A percentile compares a stretch with the other conserved stretches of the same genome.
Evolutionary conservation across 2,888 invertebrate species (phyloP).

Genomic region (Scaeva pyrastri): DNA sequence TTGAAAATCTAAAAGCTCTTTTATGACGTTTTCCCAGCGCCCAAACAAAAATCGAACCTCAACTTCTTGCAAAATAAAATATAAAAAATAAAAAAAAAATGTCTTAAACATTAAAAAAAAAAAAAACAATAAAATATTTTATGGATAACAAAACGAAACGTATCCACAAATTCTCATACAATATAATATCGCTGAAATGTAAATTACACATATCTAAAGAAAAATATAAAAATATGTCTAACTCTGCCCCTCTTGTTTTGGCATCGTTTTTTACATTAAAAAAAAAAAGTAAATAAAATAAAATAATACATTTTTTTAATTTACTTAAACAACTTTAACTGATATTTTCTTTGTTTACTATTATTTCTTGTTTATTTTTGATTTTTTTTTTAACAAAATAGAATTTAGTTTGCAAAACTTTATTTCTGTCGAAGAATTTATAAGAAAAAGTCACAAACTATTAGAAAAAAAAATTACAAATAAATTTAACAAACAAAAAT

Average conservation of each 20-base stretch:
- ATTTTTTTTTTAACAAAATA: slow-evolving; percentile 70
- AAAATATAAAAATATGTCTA: slow-evolving; percentile 26
- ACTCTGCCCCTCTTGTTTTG: slow-evolving; percentile 77
- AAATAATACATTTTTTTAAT: slow-evolving; percentile 60
- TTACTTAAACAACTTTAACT: slow-evolving; percentile 59
- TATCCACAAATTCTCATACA: slow-evolving; percentile 43
- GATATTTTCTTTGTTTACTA: slow-evolving; percentile 68
- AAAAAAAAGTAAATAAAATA: slow-evolving; percentile 65
- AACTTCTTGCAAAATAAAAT: slow-evolving; percentile 83
- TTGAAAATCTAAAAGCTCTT: slow-evolving; percentile 69
- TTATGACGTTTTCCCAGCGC: slow-evolving; percentile 84
- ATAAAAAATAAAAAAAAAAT: slow-evolving; percentile 65
- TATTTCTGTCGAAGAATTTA: slow-evolving; percentile 70
- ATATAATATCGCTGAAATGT: slow-evolving; percentile 60
- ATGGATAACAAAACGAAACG: slow-evolving; percentile 34
- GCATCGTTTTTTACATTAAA: slow-evolving; percentile 68
- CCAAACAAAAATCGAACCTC: slow-evolving; percentile 85
- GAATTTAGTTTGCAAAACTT: slow-evolving; percentile 72
- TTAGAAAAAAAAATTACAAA: slow-evolving; percentile 44
- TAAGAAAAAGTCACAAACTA: slow-evolving; percentile 77
- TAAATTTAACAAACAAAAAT: slow-evolving; percentile 53
- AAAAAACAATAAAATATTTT: slow-evolving; percentile 18
- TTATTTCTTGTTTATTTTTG: slow-evolving; percentile 59
- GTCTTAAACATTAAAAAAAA: slow-evolving; percentile 67
- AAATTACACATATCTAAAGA: slow-evolving; percentile 58